Evolutionary conservation across 2,113 vertebrate species (phyloP).

Genomic region (Setophaga coronata): DNA sequence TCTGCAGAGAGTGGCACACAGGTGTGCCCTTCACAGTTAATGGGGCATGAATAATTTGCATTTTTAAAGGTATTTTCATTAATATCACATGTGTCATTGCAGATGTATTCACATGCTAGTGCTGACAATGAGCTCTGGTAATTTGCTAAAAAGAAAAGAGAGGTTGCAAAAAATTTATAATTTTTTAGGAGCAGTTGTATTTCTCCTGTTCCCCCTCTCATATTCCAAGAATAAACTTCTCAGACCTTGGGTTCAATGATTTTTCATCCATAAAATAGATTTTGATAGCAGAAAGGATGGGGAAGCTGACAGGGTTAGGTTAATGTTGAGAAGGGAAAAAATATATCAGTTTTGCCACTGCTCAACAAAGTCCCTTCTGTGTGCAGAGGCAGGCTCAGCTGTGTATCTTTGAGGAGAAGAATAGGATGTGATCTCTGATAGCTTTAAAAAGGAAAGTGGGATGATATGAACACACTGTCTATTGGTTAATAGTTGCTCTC

Average conservation of each 20-base stretch:
- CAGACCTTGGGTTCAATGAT: neutral
- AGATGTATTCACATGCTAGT: neutral
- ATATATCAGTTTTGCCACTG: neutral
- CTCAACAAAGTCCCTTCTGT: neutral
- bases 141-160: neutral
- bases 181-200: neutral
- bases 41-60: neutral
- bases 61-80: neutral
- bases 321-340: neutral
- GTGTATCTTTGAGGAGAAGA: neutral
- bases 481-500: neutral
- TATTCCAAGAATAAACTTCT: neutral
- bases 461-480: neutral
- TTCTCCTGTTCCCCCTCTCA: accelerated
- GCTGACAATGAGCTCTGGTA: neutral
- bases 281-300: neutral
- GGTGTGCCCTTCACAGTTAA: neutral
- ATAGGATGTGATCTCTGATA: neutral
- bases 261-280: neutral
- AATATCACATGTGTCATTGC: neutral
- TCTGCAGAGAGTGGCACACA: neutral
- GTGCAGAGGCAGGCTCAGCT: neutral
- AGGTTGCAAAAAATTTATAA: neutral
- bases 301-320: neutral
- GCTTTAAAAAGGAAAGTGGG: neutral